Base-by-base conservation (phyloP, 2,797 vertebrate genomes). In the Adelosebastes latens region DNA sequence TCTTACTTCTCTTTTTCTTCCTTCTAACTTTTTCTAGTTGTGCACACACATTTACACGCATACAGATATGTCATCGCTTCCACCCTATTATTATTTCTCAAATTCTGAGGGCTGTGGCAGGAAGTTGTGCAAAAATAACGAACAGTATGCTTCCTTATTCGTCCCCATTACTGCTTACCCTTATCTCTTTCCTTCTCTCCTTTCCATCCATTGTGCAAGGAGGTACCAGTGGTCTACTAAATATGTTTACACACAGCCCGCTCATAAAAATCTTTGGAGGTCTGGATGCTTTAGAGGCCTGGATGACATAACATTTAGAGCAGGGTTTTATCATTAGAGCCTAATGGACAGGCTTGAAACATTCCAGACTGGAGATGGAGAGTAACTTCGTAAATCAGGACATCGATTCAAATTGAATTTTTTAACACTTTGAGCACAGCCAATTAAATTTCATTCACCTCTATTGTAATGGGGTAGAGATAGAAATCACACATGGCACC, bases 101-200 rank as follows among this genome's bases (percentile, higher is more conserved):
- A 89, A 88, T 88, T 90, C 71, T 72, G 59, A 68, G 53, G 52
- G 53, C 63, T 77, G 80, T 77, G 82, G 84, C 89, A 92, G 93
- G 93, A 94, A 93, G 88, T 93, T 93, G 83, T 90, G 92, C 80
- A 92, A 89, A 93, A 86, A 87, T 88, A 81, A 85, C 14, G 2
- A 82, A 92, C 91, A 91, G 88, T 85, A 92, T 90, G 89, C 84
- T 82, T 88, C 79, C 81, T 72, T 90, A 77, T 92, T 93, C 27
- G 67, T 87, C 84, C 36, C 70, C 77, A 84, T 89, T 89, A 85
- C 83, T 77, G 65, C 76, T 73, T 59, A 65, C 29, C 65, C 79
- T 77, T 90, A 88, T 92, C 84, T 53, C 27, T 75, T 61, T 20
- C 58, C 73, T 64, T 87, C 58, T 25, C 79, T 81, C 56, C 80